Evolutionary conservation across 2,113 vertebrate species (phyloP).

Genomic region (Gila orcuttii): DNA sequence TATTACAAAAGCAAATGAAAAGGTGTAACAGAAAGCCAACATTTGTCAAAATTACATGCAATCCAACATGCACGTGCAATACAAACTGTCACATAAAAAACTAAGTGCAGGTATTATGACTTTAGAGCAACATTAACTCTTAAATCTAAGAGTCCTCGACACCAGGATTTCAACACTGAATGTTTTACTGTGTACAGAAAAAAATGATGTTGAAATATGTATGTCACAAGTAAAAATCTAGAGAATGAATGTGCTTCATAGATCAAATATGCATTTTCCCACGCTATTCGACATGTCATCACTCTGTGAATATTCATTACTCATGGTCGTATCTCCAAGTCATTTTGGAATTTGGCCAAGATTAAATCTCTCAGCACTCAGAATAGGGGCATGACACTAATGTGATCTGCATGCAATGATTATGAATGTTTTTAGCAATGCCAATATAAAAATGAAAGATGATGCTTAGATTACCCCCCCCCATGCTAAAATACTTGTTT

Average conservation of each 20-base stretch:
- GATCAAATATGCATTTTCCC: neutral
- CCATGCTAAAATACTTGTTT: neutral
- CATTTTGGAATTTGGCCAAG: conserved; percentile 11
- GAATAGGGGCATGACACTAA: neutral
- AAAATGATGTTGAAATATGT: too few species aligned
- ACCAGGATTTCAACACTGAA: too few species aligned
- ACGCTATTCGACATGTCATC: neutral
- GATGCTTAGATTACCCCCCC: neutral
- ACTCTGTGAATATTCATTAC: conserved; percentile 6
- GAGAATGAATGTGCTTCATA: neutral
- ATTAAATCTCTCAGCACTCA: neutral
- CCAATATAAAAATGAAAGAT: neutral
- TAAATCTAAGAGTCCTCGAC: too few species aligned
- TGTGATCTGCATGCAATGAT: neutral
- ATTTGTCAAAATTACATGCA: conserved; percentile 1
- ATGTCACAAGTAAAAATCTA: neutral
- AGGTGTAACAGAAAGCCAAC: neutral
- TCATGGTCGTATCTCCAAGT: neutral
- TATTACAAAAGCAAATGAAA: neutral
- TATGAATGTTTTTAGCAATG: neutral
- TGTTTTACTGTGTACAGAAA: too few species aligned
- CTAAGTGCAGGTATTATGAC: too few species aligned
- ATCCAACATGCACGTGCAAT: neutral
- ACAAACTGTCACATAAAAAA: neutral
- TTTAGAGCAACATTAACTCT: too few species aligned